A percentile compares a stretch with the other conserved stretches of the same genome.
phyloP scores from a whole-genome alignment of 2,888 invertebrate genomes.

The Blastobasis adustella region DNA sequence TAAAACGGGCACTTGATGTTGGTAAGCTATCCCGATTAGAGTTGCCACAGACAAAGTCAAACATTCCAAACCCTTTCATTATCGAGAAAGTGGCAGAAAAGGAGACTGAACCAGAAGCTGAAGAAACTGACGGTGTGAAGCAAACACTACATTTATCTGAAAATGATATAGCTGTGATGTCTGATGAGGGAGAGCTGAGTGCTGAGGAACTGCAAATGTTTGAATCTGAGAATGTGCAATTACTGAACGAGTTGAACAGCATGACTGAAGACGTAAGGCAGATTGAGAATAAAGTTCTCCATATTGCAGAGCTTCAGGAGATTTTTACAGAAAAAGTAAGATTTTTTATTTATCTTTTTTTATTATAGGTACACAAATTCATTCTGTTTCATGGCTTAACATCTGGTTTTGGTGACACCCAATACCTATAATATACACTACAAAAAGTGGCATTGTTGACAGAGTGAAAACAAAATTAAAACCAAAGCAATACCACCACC shows the following conservation, averaged over 20 bases:
- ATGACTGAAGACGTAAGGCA: constrained; percentile 93
- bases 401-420: too few species aligned
- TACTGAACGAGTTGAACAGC: constrained; percentile 91
- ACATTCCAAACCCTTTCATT: constrained; percentile 48
- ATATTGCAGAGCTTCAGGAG: constrained; percentile 96
- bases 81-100: constrained; percentile 33
- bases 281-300: constrained; percentile 93
- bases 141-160: constrained; percentile 52
- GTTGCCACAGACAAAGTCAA: constrained; percentile 37
- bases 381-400: not conserved
- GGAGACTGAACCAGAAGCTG: constrained; percentile 26
- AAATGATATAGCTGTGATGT: constrained; percentile 59
- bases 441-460: too few species aligned
- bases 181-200: constrained; percentile 80
- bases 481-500: too few species aligned
- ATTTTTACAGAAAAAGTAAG: constrained; percentile 93
- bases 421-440: too few species aligned
- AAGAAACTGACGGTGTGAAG: constrained; percentile 40
- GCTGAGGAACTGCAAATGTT: constrained; percentile 94
- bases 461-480: too few species aligned
- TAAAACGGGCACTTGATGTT: constrained; percentile 89
- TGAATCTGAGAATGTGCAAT: constrained; percentile 91
- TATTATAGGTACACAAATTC: not conserved
- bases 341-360: not conserved
- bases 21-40: constrained; percentile 86